Percentiles rank a stretch among this genome's conserved stretches.
Conservation (phyloP, 1,140 invertebrate species). For the Scaptodrosophila lebanonensis region DNA sequence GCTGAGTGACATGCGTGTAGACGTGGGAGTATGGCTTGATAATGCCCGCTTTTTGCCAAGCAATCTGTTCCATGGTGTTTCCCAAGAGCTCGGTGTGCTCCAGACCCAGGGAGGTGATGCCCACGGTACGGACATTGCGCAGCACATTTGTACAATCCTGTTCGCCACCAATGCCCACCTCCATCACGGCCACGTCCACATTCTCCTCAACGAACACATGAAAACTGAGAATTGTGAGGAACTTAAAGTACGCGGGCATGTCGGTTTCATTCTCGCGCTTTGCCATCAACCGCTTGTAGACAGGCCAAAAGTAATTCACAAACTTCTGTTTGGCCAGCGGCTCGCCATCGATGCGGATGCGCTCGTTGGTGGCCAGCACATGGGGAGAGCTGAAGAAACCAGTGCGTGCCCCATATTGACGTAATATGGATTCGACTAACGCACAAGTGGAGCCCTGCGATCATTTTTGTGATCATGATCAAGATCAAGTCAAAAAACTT, state of each 20-base stretch:
- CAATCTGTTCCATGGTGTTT: constrained; percentile 90
- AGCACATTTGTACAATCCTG: constrained; percentile 97
- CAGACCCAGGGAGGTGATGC: constrained; percentile 93
- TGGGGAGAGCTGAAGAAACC: constrained; percentile 99
- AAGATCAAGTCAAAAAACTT: background rate
- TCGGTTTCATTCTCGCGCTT: constrained; percentile 80
- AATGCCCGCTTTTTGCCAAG: constrained; percentile 97
- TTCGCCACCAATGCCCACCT: constrained; percentile 98
- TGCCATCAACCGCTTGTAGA: constrained; percentile 83
- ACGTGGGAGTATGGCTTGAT: constrained; percentile 88
- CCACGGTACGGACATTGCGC: constrained; percentile 87
- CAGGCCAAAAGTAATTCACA: constrained; percentile 88
- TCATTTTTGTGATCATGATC: background rate
- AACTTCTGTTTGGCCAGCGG: constrained; percentile 88
- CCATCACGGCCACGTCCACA: constrained; percentile 95
- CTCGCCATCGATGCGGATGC: constrained; percentile 92
- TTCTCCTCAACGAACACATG: constrained; percentile 91
- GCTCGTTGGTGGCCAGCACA: constrained; percentile 92
- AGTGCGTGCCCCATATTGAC: constrained; percentile 90
- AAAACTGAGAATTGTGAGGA: constrained; percentile 94
- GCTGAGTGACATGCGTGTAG: constrained; percentile 84
- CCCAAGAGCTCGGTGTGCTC: constrained; percentile 94
- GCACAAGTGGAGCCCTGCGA: constrained; percentile 92
- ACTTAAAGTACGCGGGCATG: constrained; percentile 97
- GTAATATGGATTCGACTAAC: constrained; percentile 92